phyloP scores from a whole-genome alignment of 2,888 invertebrate genomes.

The Embidobia sp. region DNA sequence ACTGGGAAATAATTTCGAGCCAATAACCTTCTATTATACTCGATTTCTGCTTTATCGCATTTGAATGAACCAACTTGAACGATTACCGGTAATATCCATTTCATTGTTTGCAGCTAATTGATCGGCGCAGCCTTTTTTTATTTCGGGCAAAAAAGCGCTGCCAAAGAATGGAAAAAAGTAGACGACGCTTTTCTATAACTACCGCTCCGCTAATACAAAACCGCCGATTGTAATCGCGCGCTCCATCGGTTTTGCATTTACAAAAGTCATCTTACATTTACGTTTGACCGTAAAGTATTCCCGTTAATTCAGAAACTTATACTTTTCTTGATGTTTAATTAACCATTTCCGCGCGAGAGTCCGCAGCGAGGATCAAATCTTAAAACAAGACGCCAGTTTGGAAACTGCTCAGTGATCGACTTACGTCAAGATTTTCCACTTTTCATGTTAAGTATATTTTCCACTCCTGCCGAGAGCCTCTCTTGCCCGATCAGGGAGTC shows the following conservation, averaged over 20 bases:
- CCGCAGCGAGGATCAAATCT: too few species aligned
- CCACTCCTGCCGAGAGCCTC: too few species aligned
- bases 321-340: too few species aligned
- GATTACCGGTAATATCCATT: constrained; percentile 60
- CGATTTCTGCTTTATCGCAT: constrained; percentile 63
- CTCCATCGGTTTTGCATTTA: constrained; percentile 33
- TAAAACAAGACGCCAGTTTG: too few species aligned
- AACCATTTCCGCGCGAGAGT: too few species aligned
- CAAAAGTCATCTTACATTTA: too few species aligned
- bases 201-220: constrained; percentile 13
- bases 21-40: constrained; percentile 50
- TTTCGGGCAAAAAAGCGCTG: not conserved
- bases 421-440: too few species aligned
- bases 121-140: constrained; percentile 53
- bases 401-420: too few species aligned
- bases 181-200: constrained; percentile 23
- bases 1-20: constrained; percentile 54
- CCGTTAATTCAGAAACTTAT: too few species aligned
- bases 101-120: constrained; percentile 63
- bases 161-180: not conserved
- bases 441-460: too few species aligned
- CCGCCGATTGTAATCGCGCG: constrained; percentile 12
- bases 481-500: too few species aligned
- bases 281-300: too few species aligned
- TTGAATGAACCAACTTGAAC: constrained; percentile 59